Conservation (phyloP, 2,113 vertebrate genomes). For the Pseudopipra pipra region DNA sequence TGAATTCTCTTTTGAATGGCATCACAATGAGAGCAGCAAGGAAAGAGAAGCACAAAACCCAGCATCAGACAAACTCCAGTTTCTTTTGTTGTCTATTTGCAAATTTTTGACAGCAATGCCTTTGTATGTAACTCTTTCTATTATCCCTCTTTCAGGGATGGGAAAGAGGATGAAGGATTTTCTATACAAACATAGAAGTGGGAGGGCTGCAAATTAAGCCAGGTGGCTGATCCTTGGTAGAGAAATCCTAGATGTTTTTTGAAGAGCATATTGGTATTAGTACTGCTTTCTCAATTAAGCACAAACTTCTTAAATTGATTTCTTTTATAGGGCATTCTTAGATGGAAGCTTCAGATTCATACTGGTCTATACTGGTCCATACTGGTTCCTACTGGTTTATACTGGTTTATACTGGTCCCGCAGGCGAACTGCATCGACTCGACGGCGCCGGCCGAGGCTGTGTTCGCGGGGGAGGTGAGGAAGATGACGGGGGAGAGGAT, state of each 20-base stretch:
- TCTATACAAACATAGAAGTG: not conserved
- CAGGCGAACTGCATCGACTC: too few relatives aligned
- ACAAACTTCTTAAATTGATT: not conserved
- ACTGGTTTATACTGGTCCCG: too few relatives aligned
- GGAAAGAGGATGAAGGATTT: not conserved
- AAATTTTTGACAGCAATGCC: slow-evolving; percentile 32
- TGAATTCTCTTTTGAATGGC: slow-evolving; percentile 84
- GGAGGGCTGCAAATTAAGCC: not conserved
- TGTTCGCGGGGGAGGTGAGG: too few relatives aligned
- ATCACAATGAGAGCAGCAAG: not conserved
- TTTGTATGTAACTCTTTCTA: not conserved
- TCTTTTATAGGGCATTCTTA: too few relatives aligned
- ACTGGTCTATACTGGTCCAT: too few relatives aligned
- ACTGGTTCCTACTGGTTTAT: too few relatives aligned
- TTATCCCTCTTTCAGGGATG: not conserved
- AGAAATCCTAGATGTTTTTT: not conserved
- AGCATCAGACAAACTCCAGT: not conserved
- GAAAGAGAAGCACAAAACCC: slow-evolving; percentile 36
- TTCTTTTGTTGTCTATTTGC: slow-evolving; percentile 21
- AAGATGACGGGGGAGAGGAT: too few relatives aligned
- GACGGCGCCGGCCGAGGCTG: too few relatives aligned
- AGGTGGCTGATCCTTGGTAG: not conserved
- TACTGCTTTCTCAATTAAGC: not conserved
- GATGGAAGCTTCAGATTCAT: too few relatives aligned
- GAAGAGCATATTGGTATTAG: not conserved